Base-by-base conservation (phyloP, 2,797 vertebrate species). In the Crypturellus tataupa region DNA sequence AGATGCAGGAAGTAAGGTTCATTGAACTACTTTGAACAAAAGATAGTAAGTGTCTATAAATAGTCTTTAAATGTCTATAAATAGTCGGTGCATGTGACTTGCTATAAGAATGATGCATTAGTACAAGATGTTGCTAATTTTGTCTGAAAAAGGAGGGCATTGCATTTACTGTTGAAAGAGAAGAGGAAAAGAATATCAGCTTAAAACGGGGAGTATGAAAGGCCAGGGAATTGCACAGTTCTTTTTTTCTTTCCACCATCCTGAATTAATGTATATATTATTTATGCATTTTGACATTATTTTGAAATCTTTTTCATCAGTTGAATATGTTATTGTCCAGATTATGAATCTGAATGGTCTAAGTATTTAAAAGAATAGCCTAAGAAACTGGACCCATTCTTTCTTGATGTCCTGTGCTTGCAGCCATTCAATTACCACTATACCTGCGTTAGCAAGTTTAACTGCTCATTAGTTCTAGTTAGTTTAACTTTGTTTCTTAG, bases 401-500 rank as follows among this genome's bases (percentile, higher is more conserved):
- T 80, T 70, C 31, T 78, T 51, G 40, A 10, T 7, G 24, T 70
- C 37, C 16, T 76, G 12, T 53, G 35, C 46, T 76, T 62, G 29
- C 63, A 0, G 1, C 58, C 10, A 3, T 65, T 67, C 67, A 63
- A 47, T 51, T 44, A 18, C 35, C 60, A 8, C 24, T 27, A 11
- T 40, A 13, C 19, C 53, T 62, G 27, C 46, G 33, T 37, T 55
- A 6, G 31, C 51, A 37, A 89, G 47, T 68, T 94, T 58, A 49
- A 5, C 23, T 85, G 37, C 72, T 96, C 29, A 25, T 93, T 94
- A 92, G 31, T 72, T 94, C 47, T 62, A 75, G 44, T 68, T 49
- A 85, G 80, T 77, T 73, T 60, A 93, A 87, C 69, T 75, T 94
- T 85, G 23, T 80, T 42, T 67, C 49, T 83, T 25, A 70, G 85